Evolutionary conservation across 1,140 invertebrate genomes (phyloP).

Genomic region (Homarus americanus): DNA sequence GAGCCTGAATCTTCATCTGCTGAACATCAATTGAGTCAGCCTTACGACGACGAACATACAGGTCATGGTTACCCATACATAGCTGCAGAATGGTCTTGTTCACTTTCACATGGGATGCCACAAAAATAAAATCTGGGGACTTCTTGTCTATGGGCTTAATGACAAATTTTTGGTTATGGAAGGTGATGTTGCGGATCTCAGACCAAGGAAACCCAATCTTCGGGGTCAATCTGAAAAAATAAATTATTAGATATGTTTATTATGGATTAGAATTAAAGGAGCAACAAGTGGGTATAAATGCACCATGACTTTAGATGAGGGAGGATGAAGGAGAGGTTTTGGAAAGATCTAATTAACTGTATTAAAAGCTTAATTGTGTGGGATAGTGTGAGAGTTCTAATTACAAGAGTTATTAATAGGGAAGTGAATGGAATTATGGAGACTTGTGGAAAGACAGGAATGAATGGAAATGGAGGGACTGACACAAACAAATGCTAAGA

Average conservation of each 20-base stretch:
- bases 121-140: conserved; percentile 94
- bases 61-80: conserved; percentile 97
- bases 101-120: conserved; percentile 93
- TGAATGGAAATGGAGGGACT: too few species aligned
- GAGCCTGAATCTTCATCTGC: conserved; percentile 98
- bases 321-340: too few species aligned
- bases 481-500: too few species aligned
- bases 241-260: not conserved
- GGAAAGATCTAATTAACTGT: too few species aligned
- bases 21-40: conserved; percentile 83
- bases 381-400: too few species aligned
- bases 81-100: conserved; percentile 96
- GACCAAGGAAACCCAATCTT: conserved; percentile 98
- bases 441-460: too few species aligned
- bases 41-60: conserved; percentile 90
- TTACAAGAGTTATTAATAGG: too few species aligned
- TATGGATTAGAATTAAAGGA: too few species aligned
- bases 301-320: too few species aligned
- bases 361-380: too few species aligned
- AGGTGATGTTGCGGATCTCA: conserved; percentile 98
- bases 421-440: too few species aligned
- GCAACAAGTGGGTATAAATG: too few species aligned
- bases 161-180: conserved; percentile 98
- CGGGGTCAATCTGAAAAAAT: conserved; percentile 84
- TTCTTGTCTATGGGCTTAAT: conserved; percentile 95